Percentiles rank a stretch among this genome's conserved stretches.
Conservation (phyloP, 1,140 invertebrate genomes). For the Episyrphus balteatus region DNA sequence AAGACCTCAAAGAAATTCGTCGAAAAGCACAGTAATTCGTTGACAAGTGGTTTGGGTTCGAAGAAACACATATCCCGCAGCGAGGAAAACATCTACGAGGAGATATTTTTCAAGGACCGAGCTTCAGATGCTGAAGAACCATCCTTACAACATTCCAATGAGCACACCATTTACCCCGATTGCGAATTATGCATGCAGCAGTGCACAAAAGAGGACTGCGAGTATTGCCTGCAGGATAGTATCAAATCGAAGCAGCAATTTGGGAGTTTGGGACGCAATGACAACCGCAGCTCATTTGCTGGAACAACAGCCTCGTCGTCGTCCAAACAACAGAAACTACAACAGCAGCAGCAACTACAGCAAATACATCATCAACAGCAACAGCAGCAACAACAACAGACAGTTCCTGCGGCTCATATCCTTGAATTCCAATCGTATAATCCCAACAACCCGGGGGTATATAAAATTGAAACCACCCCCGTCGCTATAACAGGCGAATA, state of each 20-base stretch:
- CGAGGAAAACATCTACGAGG: conserved; percentile 36
- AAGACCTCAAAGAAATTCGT: conserved; percentile 29
- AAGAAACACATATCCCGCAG: conserved; percentile 23
- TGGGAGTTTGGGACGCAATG: background rate
- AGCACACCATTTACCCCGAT: conserved; percentile 14
- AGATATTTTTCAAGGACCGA: conserved; percentile 32
- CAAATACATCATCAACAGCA: conserved; percentile 2
- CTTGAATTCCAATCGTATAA: conserved; percentile 36
- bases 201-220: conserved; percentile 30
- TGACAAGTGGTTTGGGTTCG: background rate
- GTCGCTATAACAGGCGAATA: conserved; percentile 36
- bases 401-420: conserved; percentile 22
- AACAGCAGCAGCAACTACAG: conserved; percentile 2
- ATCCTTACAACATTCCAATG: background rate
- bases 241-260: background rate
- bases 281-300: conserved; percentile 1
- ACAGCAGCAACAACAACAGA: conserved; percentile 3
- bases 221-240: conserved; percentile 18
- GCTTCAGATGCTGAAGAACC: conserved; percentile 9
- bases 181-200: conserved; percentile 33
- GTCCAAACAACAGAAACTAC: conserved; percentile 3
- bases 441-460: conserved; percentile 35
- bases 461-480: conserved; percentile 35
- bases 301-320: background rate
- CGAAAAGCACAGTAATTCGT: conserved; percentile 17